phyloP scores from a whole-genome alignment of 2,113 vertebrate genomes.

The Petroica traversi region DNA sequence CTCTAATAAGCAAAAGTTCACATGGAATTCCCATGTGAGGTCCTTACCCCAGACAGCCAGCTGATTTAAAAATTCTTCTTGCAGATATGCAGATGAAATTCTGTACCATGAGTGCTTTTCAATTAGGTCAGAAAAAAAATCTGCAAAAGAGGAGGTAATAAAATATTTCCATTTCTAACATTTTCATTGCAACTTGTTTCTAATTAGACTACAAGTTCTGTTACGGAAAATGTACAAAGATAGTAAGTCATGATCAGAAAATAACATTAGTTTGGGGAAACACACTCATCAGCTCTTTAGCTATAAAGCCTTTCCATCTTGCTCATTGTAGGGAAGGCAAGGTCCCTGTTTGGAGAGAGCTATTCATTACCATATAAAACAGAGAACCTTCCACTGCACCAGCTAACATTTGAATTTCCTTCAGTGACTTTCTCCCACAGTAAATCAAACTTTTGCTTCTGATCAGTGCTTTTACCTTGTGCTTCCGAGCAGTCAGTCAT shows the following conservation, averaged over 20 bases:
- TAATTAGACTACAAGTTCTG: not conserved
- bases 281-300: not conserved
- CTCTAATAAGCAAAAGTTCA: not conserved
- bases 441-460: not conserved
- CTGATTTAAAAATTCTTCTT: conserved; percentile 2
- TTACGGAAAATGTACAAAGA: not conserved
- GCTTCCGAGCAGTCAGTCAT: not conserved
- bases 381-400: not conserved
- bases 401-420: not conserved
- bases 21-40: not conserved
- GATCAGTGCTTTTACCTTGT: not conserved
- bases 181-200: not conserved
- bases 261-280: not conserved
- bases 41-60: not conserved
- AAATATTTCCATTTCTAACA: not conserved
- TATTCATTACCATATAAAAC: not conserved
- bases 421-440: not conserved
- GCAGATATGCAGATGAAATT: not conserved
- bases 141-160: not conserved
- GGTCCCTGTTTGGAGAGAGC: not conserved
- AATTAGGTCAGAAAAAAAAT: not conserved
- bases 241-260: not conserved
- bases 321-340: not conserved
- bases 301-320: not conserved
- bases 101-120: not conserved